A percentile compares a stretch with the other conserved stretches of the same genome.
Conservation (phyloP, 2,113 vertebrate genomes). For the Pipa parva region DNA sequence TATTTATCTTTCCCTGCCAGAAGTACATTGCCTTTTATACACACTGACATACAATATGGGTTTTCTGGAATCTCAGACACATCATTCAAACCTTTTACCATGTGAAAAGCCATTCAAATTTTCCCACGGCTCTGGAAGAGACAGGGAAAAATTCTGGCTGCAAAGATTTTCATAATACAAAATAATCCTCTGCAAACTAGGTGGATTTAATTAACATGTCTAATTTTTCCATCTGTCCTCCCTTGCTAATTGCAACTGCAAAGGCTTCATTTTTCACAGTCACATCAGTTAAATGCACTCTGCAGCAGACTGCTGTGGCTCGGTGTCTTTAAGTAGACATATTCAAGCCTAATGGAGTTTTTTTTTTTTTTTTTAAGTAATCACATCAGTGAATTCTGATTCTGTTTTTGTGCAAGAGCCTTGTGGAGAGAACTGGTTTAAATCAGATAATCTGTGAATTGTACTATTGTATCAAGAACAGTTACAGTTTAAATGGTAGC, state of each 20-base stretch:
- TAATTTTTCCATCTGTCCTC: slow-evolving; percentile 44
- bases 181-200: slow-evolving; percentile 41
- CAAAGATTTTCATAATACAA: slow-evolving; percentile 30
- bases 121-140: slow-evolving; percentile 9
- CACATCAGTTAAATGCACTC: slow-evolving; percentile 19
- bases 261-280: slow-evolving; percentile 34
- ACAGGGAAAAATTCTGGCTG: slow-evolving; percentile 22
- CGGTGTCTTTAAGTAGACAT: not conserved
- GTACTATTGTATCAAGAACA: no score
- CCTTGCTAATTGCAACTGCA: slow-evolving; percentile 37
- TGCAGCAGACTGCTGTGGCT: slow-evolving; percentile 4
- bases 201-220: slow-evolving; percentile 44
- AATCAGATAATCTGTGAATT: no score
- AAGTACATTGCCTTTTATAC: no score
- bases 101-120: slow-evolving; percentile 9
- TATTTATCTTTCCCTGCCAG: no score
- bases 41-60: no score
- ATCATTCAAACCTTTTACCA: no score
- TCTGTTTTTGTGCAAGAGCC: no score
- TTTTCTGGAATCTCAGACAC: no score
- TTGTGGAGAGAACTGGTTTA: no score
- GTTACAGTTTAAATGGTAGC: no score
- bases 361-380: no score
- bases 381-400: no score
- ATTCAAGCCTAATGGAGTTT: not conserved